phyloP scores from a whole-genome alignment of 2,113 vertebrate species.

The Hiodon alosoides region DNA sequence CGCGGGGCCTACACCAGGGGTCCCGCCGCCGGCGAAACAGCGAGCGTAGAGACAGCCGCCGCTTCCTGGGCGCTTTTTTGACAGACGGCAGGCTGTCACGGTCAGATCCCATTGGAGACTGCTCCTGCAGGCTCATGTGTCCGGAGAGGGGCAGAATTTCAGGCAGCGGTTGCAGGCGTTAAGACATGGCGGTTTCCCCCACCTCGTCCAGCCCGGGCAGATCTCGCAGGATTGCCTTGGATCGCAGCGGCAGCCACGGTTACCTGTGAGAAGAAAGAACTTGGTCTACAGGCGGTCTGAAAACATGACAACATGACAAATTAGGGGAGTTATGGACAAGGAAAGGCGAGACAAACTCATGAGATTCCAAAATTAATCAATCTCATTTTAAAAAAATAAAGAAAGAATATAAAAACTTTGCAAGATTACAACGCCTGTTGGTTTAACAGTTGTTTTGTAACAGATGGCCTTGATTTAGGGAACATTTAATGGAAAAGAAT shows the following conservation, averaged over 20 bases:
- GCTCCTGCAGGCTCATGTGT: constrained; percentile 84
- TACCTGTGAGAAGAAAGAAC: constrained; percentile 8
- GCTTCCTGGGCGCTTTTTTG: constrained; percentile 94
- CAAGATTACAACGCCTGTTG: too few species aligned
- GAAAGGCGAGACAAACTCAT: neutral
- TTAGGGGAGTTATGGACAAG: neutral
- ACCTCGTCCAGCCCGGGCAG: neutral
- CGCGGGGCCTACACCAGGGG: constrained; percentile 76
- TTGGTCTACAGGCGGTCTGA: too few species aligned
- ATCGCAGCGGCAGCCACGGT: neutral
- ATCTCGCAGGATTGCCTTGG: constrained; percentile 8
- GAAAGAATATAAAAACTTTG: too few species aligned
- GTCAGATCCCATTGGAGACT: too few species aligned
- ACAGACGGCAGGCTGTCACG: constrained; percentile 79
- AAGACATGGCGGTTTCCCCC: constrained; percentile 64
- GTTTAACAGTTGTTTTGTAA: too few species aligned
- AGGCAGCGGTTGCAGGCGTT: constrained; percentile 45
- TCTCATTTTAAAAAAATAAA: too few species aligned
- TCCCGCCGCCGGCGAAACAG: constrained; percentile 84
- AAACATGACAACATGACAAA: neutral
- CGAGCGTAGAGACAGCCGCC: constrained; percentile 84
- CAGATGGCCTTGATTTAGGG: too few species aligned
- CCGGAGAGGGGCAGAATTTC: constrained; percentile 50
- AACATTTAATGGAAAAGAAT: too few species aligned
- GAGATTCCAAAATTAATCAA: too few species aligned